A percentile compares a stretch with the other conserved stretches of the same genome.
Evolutionary conservation across 2,888 invertebrate genomes (phyloP).

Genomic region (Lysandra bellargus): DNA sequence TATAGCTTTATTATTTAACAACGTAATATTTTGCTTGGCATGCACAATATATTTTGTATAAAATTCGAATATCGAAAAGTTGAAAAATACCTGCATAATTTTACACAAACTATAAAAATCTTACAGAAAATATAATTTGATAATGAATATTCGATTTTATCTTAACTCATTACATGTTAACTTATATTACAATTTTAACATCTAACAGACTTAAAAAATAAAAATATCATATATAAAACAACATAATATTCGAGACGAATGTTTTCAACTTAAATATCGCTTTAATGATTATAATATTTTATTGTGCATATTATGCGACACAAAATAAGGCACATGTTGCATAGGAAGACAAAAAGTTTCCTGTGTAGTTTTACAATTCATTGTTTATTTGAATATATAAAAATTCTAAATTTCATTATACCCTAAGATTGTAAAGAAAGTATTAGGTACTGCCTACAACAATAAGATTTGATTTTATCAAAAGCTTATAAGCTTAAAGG

Average conservation of each 20-base stretch:
- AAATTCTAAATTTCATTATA: neutral
- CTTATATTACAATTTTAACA: neutral
- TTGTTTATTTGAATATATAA: neutral
- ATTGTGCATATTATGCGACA: neutral
- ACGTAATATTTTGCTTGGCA: conserved; percentile 19
- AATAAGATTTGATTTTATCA: neutral
- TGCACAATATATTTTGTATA: neutral
- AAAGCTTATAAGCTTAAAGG: neutral
- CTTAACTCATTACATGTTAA: neutral
- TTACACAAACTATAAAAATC: conserved; percentile 6
- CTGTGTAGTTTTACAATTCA: neutral
- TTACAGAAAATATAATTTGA: conserved; percentile 9
- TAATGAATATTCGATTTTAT: conserved; percentile 14
- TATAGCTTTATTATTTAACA: conserved; percentile 31
- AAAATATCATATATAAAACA: conserved; percentile 1
- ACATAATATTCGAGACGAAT: neutral
- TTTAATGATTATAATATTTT: neutral
- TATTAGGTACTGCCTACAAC: neutral
- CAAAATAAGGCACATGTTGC: neutral
- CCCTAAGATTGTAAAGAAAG: neutral
- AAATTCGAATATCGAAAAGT: neutral
- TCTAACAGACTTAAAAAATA: conserved; percentile 12
- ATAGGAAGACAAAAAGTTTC: neutral
- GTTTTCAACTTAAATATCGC: conserved; percentile 1
- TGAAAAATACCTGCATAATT: neutral